A percentile compares a stretch with the other conserved stretches of the same genome.
Evolutionary conservation across 2,113 vertebrate genomes (phyloP).

Genomic region (Odocoileus virginianus): DNA sequence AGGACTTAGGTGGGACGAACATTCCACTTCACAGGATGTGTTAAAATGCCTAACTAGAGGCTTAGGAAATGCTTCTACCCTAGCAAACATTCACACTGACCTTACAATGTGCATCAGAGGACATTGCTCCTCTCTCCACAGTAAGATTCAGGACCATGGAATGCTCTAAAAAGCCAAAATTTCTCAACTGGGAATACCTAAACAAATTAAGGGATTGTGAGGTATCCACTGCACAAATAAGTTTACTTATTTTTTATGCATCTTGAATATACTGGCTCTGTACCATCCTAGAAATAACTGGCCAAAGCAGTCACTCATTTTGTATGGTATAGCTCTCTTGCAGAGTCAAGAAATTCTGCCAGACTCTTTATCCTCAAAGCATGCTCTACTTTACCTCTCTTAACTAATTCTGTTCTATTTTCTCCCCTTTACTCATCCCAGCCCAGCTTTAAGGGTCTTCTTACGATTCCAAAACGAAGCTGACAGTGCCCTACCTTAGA

Average conservation of each 20-base stretch:
- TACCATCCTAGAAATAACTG: background rate
- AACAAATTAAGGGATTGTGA: background rate
- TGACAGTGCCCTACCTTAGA: background rate
- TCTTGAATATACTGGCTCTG: background rate
- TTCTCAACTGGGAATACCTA: background rate
- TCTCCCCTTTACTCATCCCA: background rate
- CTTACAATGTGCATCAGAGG: background rate
- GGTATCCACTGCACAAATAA: background rate
- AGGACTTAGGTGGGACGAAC: background rate
- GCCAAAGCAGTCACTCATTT: background rate
- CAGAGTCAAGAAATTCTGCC: background rate
- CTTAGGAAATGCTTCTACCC: background rate
- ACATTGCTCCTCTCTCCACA: background rate
- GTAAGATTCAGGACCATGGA: background rate
- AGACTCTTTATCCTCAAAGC: background rate
- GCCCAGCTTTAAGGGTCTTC: background rate
- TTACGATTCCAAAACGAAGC: background rate
- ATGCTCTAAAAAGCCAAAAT: background rate
- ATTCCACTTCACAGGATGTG: background rate
- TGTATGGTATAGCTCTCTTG: background rate
- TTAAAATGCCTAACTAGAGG: background rate
- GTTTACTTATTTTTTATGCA: background rate
- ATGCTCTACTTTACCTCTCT: background rate
- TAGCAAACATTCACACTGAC: background rate
- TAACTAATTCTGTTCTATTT: background rate